Base-by-base conservation (phyloP, 2,113 vertebrate species). In the Catharus bicknelli region DNA sequence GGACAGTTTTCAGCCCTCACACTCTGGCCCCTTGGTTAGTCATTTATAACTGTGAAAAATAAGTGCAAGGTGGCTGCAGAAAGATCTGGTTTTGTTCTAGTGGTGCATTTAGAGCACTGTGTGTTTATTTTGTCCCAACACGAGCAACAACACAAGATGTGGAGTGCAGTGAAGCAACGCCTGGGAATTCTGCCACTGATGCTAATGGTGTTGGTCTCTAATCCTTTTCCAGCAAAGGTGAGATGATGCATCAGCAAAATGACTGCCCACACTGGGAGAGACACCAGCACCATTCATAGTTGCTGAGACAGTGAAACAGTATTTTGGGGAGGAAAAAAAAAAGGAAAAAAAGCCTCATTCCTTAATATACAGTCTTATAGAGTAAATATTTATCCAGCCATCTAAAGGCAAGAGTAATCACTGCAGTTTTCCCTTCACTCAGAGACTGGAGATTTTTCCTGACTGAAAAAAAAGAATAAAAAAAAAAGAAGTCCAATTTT, bases 361-460 rank as follows among this genome's bases (percentile, higher is more conserved):
- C 92, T 88, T 93, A 95, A 93, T 96, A 86, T 94, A 90, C 87
- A 26, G 86, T 80, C 90, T 93, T 93, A 90, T 32, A 96, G 90
- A 88, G 90, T 91, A 97, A 96, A 96, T 96, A 96, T 95, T 95
- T 97, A 95, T 86, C 79, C 86, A 96, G 77, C 86, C 87, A 95
- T 96, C 87, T 94, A 83, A 96, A 88, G 87, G 75, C 88, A 86
- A 95, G 89, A 95, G 85, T 93, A 91, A 93, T 93, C 87, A 38
- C 86, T 91, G 88, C 72, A 94, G 92, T 91, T 95, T 96, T 96
- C 87, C 85, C 87, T 97, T 96, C 78, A 77, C 90, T 95, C 90
- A 87, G 90, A 90, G 77, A 76, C 88, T 91, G 82, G 53, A 93
- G 87, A 73, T 83, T 93, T 93, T 91, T 77, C 74, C 58, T 80